phyloP scores from a whole-genome alignment of 2,797 vertebrate species.

The Eulemur mongoz region DNA sequence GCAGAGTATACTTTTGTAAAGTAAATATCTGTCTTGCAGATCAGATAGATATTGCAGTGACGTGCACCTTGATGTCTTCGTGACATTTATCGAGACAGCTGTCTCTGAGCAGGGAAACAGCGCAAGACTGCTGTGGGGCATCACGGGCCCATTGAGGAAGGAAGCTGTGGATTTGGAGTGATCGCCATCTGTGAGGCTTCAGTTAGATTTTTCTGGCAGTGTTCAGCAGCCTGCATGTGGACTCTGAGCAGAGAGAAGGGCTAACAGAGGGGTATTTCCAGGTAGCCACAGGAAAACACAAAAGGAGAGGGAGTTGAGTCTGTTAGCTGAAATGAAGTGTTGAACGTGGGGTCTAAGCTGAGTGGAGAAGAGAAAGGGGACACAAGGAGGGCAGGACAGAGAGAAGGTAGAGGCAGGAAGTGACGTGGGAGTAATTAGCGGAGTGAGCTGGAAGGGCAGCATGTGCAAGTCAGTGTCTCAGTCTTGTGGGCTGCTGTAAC shows the following conservation, averaged over 20 bases:
- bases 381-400: accelerated
- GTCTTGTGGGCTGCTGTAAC: background rate
- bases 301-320: background rate
- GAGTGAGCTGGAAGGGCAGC: accelerated
- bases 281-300: background rate
- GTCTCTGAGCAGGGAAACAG: background rate
- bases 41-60: background rate
- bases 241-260: background rate
- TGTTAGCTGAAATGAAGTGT: background rate
- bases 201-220: accelerated
- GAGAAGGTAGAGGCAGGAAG: background rate
- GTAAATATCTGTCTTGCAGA: background rate
- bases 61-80: background rate
- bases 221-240: background rate
- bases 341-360: background rate
- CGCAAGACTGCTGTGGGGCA: background rate
- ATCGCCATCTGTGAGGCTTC: background rate
- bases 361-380: background rate
- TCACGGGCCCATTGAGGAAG: background rate
- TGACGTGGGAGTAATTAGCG: background rate
- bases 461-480: background rate
- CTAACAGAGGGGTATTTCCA: background rate
- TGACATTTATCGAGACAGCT: background rate
- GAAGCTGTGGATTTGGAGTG: accelerated
- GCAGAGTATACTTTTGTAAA: background rate